Percentiles rank a stretch among this genome's conserved stretches.
Conservation (phyloP, 2,113 vertebrate genomes). For the Lagopus leucura region DNA sequence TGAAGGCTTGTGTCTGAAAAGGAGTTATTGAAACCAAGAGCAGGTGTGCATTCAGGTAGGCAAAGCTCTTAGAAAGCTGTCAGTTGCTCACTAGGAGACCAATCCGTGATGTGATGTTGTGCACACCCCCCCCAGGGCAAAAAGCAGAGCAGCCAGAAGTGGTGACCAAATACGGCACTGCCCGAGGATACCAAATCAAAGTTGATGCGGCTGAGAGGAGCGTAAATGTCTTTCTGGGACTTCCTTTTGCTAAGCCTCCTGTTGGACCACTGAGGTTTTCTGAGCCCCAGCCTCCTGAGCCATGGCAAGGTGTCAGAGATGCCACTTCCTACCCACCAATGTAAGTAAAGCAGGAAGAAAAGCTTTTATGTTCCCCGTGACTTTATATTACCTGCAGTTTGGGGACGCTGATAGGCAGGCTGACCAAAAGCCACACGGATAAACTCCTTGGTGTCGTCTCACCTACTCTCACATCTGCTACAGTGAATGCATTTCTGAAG, state of each 20-base stretch:
- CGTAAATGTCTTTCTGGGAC: slow-evolving; percentile 78
- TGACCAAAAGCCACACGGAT: no score
- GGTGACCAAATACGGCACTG: slow-evolving; percentile 74
- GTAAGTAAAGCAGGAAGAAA: slow-evolving; percentile 60
- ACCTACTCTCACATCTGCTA: no score
- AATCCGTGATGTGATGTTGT: background rate
- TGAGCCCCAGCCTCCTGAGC: slow-evolving; percentile 74
- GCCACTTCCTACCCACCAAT: slow-evolving; percentile 79
- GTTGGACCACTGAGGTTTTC: slow-evolving; percentile 82
- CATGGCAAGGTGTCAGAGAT: slow-evolving; percentile 80
- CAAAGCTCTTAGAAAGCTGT: background rate
- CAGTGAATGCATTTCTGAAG: no score
- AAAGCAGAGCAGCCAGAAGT: slow-evolving; percentile 72
- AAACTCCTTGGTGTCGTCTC: no score
- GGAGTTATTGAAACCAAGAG: background rate
- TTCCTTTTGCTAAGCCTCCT: slow-evolving; percentile 87
- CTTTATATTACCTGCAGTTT: no score
- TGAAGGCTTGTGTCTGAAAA: background rate
- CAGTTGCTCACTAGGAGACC: background rate
- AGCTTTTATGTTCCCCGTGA: no score
- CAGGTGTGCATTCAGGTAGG: background rate
- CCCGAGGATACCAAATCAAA: slow-evolving; percentile 73
- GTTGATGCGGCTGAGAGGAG: slow-evolving; percentile 75
- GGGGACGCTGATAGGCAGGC: no score
- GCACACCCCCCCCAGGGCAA: background rate